A percentile compares a stretch with the other conserved stretches of the same genome.
These are phyloP conservation scores for Aporrectodea caliginosa DNA, from an alignment of 1,140 invertebrate species.

Conservation along the genomic window DNA sequence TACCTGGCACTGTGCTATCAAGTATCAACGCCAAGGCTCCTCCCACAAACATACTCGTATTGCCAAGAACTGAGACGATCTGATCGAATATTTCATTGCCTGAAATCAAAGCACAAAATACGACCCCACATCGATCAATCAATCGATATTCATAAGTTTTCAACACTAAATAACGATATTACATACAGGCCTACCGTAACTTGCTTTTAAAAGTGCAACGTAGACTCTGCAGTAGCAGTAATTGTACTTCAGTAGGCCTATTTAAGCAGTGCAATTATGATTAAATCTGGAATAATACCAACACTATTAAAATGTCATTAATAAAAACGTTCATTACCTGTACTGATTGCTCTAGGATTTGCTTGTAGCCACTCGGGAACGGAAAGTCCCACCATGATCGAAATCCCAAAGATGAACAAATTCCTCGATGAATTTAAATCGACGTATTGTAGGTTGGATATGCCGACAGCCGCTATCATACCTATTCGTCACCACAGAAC, in stretches of 20 bases:
- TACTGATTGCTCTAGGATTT: constrained; percentile 65
- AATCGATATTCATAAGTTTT: no score
- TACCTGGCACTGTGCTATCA: constrained; percentile 50
- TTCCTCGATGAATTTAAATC: constrained; percentile 72
- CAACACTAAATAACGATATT: background rate
- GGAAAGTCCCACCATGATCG: constrained; percentile 74
- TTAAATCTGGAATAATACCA: background rate
- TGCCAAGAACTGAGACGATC: constrained; percentile 41
- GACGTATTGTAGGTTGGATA: constrained; percentile 76
- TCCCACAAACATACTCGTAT: constrained; percentile 49
- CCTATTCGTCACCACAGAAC: no score
- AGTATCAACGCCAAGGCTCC: constrained; percentile 45
- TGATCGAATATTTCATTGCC: constrained; percentile 41
- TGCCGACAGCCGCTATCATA: constrained; percentile 35
- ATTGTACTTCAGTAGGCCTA: background rate
- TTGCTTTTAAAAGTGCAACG: background rate
- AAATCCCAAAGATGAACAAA: constrained; percentile 76
- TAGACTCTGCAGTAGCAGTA: background rate
- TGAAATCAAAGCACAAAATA: constrained; percentile 28
- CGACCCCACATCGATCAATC: no score
- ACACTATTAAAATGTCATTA: background rate
- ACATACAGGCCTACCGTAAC: background rate
- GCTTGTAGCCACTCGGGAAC: constrained; percentile 71
- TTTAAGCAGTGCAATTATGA: background rate
- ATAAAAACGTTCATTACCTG: constrained; percentile 54